Base-by-base conservation (phyloP, 2,113 vertebrate species). In the Craseonycteris thonglongyai region DNA sequence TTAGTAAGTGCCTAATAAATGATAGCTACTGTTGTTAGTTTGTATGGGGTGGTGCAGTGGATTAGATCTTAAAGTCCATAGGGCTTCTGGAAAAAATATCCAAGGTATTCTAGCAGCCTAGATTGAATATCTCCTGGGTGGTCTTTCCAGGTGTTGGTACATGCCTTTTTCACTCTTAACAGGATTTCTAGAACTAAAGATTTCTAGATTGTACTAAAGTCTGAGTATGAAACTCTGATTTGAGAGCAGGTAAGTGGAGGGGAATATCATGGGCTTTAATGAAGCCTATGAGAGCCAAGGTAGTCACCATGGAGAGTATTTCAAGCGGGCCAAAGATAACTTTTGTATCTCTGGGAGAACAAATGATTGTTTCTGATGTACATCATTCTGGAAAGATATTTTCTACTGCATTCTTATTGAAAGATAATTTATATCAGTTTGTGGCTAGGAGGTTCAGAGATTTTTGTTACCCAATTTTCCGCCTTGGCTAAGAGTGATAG, bases 401-500 rank as follows among this genome's bases (percentile, higher is more conserved):
- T 74, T 33, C 83, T 15, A 45, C 65, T 72, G 8, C 5, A 35
- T 3, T 86, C 63, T 74, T 86, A 86, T 26, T 56, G 18, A 80
- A 92, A 75, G 66, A 45, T 85, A 74, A 69, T 93, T 87, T 95
- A 22, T 63, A 63, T 87, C 45, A 56, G 19, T 91, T 93, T 93
- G 15, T 59, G 93, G 33, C 38, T 87, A 15, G 7, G 11, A 28
- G 10, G 14, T 66, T 87, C 45, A 35, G 47, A 45, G 76, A 71
- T 82, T 95, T 95, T 79, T 95, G 88, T 63, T 90, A 68, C 38
- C 10, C 28, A 33, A 33, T 88, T 83, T 81, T 87, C 40, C 49
- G 33, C 47, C 9, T 45, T 74, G 40, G 78, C 42, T 80, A 63
- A 84, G 94, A 38, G 33, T 81, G 30, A 47, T 81, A 10, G 24